A percentile compares a stretch with the other conserved stretches of the same genome.
Evolutionary conservation across 2,888 invertebrate genomes (phyloP).

Genomic region (Pandemis cinnamomeana): DNA sequence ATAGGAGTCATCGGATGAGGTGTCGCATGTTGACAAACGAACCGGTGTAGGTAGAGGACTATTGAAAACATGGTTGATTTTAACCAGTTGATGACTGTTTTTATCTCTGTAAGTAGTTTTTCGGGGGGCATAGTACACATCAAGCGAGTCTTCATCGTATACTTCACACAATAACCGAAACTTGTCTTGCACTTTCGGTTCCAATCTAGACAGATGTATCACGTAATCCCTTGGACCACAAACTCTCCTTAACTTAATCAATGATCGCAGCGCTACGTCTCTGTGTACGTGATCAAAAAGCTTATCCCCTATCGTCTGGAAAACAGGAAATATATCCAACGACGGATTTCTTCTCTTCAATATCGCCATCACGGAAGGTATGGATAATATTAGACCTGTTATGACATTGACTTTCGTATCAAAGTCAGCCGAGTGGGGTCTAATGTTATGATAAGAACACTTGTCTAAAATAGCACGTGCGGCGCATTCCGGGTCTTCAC

Average conservation of each 20-base stretch:
- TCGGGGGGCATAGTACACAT: constrained; percentile 77
- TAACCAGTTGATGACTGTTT: constrained; percentile 65
- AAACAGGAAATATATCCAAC: constrained; percentile 79
- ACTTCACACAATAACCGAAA: constrained; percentile 75
- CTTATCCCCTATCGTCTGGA: constrained; percentile 83
- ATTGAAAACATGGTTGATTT: constrained; percentile 70
- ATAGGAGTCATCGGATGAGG: constrained; percentile 87
- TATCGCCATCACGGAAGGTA: constrained; percentile 86
- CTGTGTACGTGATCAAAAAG: constrained; percentile 83
- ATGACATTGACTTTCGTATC: constrained; percentile 83
- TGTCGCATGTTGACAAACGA: constrained; percentile 70
- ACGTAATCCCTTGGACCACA: constrained; percentile 88
- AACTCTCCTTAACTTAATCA: constrained; percentile 88
- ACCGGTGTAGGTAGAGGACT: constrained; percentile 61
- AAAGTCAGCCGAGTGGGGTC: constrained; percentile 80
- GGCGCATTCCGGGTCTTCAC: constrained; percentile 87
- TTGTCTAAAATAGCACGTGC: constrained; percentile 86
- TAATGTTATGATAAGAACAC: constrained; percentile 86
- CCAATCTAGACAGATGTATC: constrained; percentile 76
- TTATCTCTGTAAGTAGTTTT: constrained; percentile 60
- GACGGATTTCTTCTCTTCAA: constrained; percentile 77
- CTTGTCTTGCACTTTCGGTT: constrained; percentile 80
- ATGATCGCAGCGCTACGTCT: constrained; percentile 89
- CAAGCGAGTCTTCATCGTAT: constrained; percentile 78
- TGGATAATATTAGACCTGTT: constrained; percentile 87